A percentile compares a stretch with the other conserved stretches of the same genome.
Evolutionary conservation across 2,113 vertebrate species (phyloP).

Genomic region (Elachura formosa): DNA sequence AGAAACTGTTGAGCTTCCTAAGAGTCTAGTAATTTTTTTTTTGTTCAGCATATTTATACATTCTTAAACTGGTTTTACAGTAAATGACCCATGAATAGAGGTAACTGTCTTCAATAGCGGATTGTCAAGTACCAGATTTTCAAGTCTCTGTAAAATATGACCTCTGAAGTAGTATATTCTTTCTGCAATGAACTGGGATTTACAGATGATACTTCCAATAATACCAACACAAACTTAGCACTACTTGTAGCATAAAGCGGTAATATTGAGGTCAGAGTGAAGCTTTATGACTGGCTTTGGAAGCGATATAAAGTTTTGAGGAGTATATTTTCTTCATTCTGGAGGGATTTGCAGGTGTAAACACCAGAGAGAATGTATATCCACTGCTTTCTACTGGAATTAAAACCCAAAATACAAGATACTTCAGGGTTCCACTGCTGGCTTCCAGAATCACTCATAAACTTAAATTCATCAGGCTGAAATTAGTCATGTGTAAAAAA

Average conservation of each 20-base stretch:
- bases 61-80: slow-evolving; percentile 21
- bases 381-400: not conserved
- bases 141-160: not conserved
- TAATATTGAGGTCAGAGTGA: not conserved
- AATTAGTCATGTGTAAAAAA: not conserved
- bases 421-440: not conserved
- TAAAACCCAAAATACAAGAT: not conserved
- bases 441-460: not conserved
- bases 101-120: not conserved
- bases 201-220: slow-evolving; percentile 22
- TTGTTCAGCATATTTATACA: not conserved
- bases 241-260: not conserved
- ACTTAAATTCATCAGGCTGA: not conserved
- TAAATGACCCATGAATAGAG: slow-evolving; percentile 32
- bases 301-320: slow-evolving; percentile 17
- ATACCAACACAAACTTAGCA: not conserved
- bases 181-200: slow-evolving; percentile 1
- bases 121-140: slow-evolving; percentile 26
- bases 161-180: slow-evolving; percentile 7
- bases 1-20: not conserved
- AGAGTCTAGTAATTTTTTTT: not conserved
- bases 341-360: not conserved
- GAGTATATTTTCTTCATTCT: not conserved
- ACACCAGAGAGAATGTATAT: not conserved
- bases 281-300: not conserved